Evolutionary conservation across 2,888 invertebrate genomes (phyloP).

Genomic region (Eulithis testata): DNA sequence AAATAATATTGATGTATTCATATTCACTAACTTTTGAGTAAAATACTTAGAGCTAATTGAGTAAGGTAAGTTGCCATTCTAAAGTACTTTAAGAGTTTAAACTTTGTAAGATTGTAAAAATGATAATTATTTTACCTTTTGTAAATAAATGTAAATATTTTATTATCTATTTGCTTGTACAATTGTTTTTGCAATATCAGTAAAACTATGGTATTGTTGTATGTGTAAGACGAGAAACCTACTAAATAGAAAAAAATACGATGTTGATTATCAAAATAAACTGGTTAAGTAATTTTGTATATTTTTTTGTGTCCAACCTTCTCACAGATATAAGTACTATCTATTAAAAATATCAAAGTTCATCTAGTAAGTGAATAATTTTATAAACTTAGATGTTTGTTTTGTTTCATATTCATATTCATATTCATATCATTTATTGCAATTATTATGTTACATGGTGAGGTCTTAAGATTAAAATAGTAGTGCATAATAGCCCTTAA

Average conservation of each 20-base stretch:
- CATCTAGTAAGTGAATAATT: no score
- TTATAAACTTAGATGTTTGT: no score
- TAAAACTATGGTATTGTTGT: conserved; percentile 22
- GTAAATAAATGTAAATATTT: conserved; percentile 22
- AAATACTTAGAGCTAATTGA: background rate
- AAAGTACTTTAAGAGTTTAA: conserved; percentile 22
- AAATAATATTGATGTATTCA: background rate
- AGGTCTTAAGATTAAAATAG: no score
- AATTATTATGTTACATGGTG: no score
- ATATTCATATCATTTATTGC: no score
- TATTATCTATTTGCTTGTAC: conserved; percentile 20
- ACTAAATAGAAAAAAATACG: conserved; percentile 16
- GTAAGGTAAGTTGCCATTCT: conserved; percentile 16
- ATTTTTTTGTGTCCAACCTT: conserved; percentile 4
- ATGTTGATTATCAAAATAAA: conserved; percentile 34
- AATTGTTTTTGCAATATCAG: conserved; percentile 27
- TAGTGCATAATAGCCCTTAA: no score
- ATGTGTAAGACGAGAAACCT: conserved; percentile 10
- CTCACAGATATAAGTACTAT: no score
- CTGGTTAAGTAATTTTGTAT: conserved; percentile 14
- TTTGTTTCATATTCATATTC: no score
- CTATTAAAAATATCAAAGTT: no score
- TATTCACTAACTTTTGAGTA: no score
- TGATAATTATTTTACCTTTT: background rate
- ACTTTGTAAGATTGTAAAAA: conserved; percentile 7